Evolutionary conservation across 2,113 vertebrate genomes (phyloP).

Genomic region (Osmerus mordax): DNA sequence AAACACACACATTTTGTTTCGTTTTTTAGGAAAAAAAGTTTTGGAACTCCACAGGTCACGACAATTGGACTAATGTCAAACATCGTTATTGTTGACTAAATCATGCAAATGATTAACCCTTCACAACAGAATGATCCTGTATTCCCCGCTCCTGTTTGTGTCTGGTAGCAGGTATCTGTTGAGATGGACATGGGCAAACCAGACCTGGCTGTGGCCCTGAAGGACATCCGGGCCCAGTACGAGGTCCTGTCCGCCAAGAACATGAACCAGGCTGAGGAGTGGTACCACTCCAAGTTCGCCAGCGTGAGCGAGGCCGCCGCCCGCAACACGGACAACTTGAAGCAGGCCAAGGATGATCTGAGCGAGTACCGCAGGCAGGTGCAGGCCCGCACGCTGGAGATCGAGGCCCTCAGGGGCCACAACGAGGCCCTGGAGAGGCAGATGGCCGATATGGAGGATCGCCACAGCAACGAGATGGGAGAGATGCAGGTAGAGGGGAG

Average conservation of each 20-base stretch:
- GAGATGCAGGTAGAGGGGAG: conserved; percentile 68
- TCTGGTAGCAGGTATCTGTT: conserved; percentile 66
- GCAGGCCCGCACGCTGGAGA: conserved; percentile 76
- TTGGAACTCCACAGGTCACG: too few relatives aligned
- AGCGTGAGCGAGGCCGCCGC: conserved; percentile 68
- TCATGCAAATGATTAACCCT: background rate
- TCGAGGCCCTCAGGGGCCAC: conserved; percentile 73
- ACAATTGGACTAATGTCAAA: background rate
- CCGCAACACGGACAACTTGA: conserved; percentile 73
- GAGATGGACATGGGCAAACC: conserved; percentile 77
- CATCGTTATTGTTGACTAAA: background rate
- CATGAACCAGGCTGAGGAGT: conserved; percentile 76
- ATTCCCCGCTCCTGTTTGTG: background rate
- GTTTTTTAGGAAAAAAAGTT: background rate
- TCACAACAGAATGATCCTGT: background rate
- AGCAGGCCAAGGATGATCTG: conserved; percentile 77
- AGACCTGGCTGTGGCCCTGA: conserved; percentile 74
- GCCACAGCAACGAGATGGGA: conserved; percentile 67
- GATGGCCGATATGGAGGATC: conserved; percentile 77
- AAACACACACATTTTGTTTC: background rate
- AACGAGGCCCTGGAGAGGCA: conserved; percentile 77
- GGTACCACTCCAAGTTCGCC: conserved; percentile 78
- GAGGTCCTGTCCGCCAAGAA: conserved; percentile 74
- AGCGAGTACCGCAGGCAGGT: conserved; percentile 77
- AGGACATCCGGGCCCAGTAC: conserved; percentile 78